Percentiles rank a stretch among this genome's conserved stretches.
Evolutionary conservation across 2,888 invertebrate genomes (phyloP).

Genomic region (Sympetrum striolatum): DNA sequence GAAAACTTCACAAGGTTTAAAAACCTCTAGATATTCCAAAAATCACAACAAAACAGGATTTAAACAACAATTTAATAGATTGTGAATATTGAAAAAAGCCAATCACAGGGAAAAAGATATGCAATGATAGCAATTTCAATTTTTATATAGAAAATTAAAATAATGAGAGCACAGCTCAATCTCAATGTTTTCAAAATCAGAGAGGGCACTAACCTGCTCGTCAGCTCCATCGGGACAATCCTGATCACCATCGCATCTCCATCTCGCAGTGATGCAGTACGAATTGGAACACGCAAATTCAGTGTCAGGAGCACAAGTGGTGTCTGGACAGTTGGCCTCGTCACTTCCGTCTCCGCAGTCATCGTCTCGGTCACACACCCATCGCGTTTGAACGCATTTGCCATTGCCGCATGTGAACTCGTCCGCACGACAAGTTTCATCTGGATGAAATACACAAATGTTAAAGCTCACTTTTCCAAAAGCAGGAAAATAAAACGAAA

Average conservation of each 20-base stretch:
- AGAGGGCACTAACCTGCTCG: conserved; percentile 68
- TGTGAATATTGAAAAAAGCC: too few species aligned
- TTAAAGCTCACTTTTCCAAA: too few species aligned
- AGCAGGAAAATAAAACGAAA: too few species aligned
- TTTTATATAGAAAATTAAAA: too few species aligned
- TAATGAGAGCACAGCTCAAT: too few species aligned
- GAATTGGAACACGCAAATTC: conserved; percentile 79
- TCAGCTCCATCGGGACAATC: conserved; percentile 87
- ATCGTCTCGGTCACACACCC: conserved; percentile 87
- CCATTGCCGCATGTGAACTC: conserved; percentile 93
- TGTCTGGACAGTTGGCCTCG: conserved; percentile 76
- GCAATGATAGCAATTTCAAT: too few species aligned
- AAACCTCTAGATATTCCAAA: too few species aligned
- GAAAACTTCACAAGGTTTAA: too few species aligned
- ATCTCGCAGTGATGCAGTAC: conserved; percentile 78
- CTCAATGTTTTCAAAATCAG: too few species aligned
- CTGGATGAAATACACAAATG: conserved; percentile 59
- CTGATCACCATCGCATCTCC: conserved; percentile 87
- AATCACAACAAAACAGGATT: too few species aligned
- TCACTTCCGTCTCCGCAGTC: conserved; percentile 88
- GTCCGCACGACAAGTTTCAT: conserved; percentile 89
- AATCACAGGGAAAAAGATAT: too few species aligned
- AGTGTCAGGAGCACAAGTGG: conserved; percentile 71
- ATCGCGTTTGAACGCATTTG: conserved; percentile 83
- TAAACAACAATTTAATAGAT: too few species aligned